Evolutionary conservation across 2,113 vertebrate genomes (phyloP).

Genomic region (Vimba vimba): DNA sequence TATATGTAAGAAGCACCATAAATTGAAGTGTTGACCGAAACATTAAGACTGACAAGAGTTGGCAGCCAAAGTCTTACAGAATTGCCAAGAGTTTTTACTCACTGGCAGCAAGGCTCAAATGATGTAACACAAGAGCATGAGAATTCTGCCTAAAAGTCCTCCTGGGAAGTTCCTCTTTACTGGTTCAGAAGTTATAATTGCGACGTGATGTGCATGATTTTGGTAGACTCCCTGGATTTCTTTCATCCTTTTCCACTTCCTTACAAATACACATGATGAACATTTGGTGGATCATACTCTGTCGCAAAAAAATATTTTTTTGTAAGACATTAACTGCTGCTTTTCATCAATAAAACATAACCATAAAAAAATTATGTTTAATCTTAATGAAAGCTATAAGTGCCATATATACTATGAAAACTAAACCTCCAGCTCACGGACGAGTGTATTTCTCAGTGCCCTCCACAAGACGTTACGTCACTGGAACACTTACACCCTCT

Average conservation of each 20-base stretch:
- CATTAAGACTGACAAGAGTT: not conserved
- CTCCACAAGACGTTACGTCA: no score
- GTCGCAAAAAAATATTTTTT: not conserved
- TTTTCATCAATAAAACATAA: not conserved
- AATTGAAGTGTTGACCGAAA: not conserved
- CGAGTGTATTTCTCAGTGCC: no score
- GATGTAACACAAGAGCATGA: constrained; percentile 20
- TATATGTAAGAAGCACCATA: not conserved
- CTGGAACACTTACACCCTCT: no score
- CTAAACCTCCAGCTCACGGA: not conserved
- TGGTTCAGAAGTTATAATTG: not conserved
- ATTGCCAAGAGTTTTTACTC: constrained; percentile 18
- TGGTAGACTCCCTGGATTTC: not conserved
- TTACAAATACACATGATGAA: not conserved
- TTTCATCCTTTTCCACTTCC: not conserved
- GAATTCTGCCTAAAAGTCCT: not conserved
- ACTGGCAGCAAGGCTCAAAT: constrained; percentile 1
- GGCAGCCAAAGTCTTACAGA: constrained; percentile 1
- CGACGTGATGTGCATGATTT: not conserved
- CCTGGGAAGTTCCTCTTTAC: not conserved
- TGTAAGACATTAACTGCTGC: not conserved
- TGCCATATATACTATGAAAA: not conserved
- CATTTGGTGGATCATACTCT: not conserved
- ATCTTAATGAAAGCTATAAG: not conserved
- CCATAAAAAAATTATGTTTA: not conserved